These are phyloP conservation scores for Hylaeus volcanicus DNA, from an alignment of 1,140 invertebrate species.

Conservation along the genomic window DNA sequence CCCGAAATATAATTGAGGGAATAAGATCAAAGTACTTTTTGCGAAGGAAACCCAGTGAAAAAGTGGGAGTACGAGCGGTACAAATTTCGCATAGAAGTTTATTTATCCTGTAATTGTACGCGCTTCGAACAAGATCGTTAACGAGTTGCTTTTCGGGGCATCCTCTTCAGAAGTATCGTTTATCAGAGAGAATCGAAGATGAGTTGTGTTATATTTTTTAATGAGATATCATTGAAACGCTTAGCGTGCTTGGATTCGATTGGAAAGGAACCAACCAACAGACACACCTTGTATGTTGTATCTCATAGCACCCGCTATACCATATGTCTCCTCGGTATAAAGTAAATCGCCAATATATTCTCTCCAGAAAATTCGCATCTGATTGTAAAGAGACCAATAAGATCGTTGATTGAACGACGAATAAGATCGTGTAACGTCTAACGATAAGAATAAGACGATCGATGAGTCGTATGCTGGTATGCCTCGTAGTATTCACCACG, in stretches of 20 bases:
- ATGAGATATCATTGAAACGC: background rate
- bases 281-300: background rate
- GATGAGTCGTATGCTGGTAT: too few species aligned
- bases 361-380: slow-evolving; percentile 8
- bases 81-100: background rate
- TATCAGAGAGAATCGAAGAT: background rate
- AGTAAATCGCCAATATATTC: slow-evolving; percentile 6
- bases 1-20: background rate
- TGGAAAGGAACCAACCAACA: background rate
- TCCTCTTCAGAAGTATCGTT: slow-evolving; percentile 60
- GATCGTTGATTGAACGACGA: background rate
- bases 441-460: too few species aligned
- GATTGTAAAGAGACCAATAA: background rate
- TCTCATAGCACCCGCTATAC: slow-evolving; percentile 5
- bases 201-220: background rate
- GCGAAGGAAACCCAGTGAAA: background rate
- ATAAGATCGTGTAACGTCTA: background rate
- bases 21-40: background rate
- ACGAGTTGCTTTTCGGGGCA: slow-evolving; percentile 45
- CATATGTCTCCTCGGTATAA: background rate
- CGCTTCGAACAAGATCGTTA: background rate
- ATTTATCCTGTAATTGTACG: background rate
- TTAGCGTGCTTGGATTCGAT: background rate
- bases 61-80: background rate
- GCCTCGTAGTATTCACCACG: background rate